phyloP scores from a whole-genome alignment of 2,888 invertebrate species.

The Rhyacophila evoluta region DNA sequence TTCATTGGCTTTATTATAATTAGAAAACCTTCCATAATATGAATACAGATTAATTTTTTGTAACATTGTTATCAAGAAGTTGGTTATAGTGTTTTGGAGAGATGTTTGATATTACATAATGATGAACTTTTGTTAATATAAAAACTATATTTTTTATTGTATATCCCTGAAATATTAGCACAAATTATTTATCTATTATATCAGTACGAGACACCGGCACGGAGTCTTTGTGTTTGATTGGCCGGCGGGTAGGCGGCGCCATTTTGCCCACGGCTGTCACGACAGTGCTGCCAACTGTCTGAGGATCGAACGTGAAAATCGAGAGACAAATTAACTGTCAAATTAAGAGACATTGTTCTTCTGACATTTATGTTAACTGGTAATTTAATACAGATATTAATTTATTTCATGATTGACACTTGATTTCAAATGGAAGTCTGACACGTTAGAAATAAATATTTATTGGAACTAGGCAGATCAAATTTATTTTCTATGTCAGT shows the following conservation, averaged over 20 bases:
- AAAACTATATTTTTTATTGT: too few relatives aligned
- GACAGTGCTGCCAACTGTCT: slow-evolving; percentile 14
- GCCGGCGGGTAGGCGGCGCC: slow-evolving; percentile 10
- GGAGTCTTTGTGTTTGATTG: background rate
- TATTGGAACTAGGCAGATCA: too few relatives aligned
- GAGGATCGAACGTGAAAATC: background rate
- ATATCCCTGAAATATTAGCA: background rate
- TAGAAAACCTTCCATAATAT: too few relatives aligned
- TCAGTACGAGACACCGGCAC: background rate
- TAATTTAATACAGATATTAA: background rate
- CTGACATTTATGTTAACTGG: background rate
- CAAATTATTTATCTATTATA: background rate
- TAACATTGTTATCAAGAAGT: too few relatives aligned
- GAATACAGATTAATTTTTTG: too few relatives aligned
- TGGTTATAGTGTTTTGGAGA: too few relatives aligned
- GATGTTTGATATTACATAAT: too few relatives aligned
- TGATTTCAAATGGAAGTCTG: too few relatives aligned
- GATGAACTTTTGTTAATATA: too few relatives aligned
- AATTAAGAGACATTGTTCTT: background rate
- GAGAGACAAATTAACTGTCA: background rate
- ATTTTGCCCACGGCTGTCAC: slow-evolving; percentile 22
- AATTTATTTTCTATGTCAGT: too few relatives aligned
- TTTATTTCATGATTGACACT: background rate
- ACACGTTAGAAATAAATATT: too few relatives aligned
- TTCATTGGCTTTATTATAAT: too few relatives aligned